phyloP scores from a whole-genome alignment of 2,797 vertebrate species.

The Artibeus jamaicensis region DNA sequence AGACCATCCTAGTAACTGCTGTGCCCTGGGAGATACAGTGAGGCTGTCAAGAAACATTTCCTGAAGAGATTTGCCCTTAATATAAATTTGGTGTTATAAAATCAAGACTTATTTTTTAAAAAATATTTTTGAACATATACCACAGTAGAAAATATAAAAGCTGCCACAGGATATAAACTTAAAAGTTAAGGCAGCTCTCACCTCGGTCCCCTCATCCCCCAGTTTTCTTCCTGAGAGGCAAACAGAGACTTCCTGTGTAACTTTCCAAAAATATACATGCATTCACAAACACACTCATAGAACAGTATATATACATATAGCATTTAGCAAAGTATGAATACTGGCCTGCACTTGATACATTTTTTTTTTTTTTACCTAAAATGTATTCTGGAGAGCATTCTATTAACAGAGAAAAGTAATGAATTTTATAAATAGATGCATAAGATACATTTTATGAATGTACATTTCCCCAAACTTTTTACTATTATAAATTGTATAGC shows the following conservation, averaged over 20 bases:
- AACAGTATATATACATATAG: not conserved
- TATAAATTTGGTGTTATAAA: not conserved
- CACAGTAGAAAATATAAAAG: not conserved
- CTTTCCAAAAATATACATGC: not conserved
- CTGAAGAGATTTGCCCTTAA: not conserved
- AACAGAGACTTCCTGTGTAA: not conserved
- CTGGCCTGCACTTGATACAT: not conserved
- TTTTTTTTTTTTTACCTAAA: not conserved
- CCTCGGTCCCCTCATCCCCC: not conserved
- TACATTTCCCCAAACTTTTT: not conserved
- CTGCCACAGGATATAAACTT: not conserved
- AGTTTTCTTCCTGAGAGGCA: not conserved
- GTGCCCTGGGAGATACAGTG: fast-evolving
- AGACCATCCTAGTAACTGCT: not conserved
- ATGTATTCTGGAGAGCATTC: not conserved
- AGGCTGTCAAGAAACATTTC: not conserved
- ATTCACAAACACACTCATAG: not conserved
- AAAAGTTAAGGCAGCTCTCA: not conserved
- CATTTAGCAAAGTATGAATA: not conserved
- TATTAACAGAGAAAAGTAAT: not conserved
- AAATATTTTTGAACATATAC: not conserved
- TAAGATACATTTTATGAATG: not conserved
- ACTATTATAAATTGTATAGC: not conserved
- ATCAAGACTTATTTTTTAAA: not conserved
- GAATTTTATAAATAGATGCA: not conserved